Evolutionary conservation across 2,113 vertebrate species (phyloP).

Genomic region (Clarias magur): DNA sequence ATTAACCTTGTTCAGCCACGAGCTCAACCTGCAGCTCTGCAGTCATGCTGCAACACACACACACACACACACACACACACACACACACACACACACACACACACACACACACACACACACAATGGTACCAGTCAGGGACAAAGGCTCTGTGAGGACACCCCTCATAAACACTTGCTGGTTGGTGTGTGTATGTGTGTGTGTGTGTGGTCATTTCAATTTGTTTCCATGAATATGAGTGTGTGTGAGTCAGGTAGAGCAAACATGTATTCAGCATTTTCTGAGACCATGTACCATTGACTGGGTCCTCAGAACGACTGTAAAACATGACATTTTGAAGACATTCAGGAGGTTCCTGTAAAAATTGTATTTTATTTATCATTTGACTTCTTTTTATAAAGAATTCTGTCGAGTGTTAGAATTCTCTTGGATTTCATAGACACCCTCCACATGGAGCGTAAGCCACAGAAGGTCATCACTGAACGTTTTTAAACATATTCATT

Average conservation of each 20-base stretch:
- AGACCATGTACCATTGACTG: not conserved
- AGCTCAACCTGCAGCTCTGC: constrained; percentile 44
- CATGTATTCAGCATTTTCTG: not conserved
- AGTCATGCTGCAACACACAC: constrained; percentile 14
- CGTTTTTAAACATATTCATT: too few species aligned
- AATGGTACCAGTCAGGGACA: constrained; percentile 27
- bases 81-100: constrained; percentile 30
- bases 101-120: constrained; percentile 27
- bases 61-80: constrained; percentile 20
- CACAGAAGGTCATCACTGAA: too few species aligned
- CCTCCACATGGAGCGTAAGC: too few species aligned
- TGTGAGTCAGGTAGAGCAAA: not conserved
- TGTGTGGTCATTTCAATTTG: not conserved
- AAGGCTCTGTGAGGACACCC: constrained; percentile 10
- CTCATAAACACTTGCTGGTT: constrained; percentile 3
- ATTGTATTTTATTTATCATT: not conserved
- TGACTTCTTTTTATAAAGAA: not conserved
- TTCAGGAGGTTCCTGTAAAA: not conserved
- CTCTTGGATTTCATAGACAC: not conserved
- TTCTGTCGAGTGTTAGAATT: not conserved
- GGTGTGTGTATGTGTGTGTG: not conserved
- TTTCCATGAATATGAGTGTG: not conserved
- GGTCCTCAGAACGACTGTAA: not conserved
- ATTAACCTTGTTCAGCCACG: constrained; percentile 57
- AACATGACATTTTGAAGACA: not conserved